Conservation (phyloP, 2,797 vertebrate species). For the Limnodromus scolopaceus region DNA sequence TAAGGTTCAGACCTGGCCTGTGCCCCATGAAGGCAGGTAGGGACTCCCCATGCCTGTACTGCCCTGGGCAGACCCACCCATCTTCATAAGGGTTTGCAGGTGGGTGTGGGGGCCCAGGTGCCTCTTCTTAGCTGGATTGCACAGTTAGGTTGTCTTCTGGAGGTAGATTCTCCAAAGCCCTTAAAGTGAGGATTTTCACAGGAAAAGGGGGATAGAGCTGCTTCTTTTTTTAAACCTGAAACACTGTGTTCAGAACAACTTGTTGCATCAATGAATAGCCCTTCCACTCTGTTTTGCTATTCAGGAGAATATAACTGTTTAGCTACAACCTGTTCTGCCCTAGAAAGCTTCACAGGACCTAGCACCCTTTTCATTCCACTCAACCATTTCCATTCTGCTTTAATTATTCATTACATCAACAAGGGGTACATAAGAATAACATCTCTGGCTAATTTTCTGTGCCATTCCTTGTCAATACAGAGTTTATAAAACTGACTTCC, state of each 20-base stretch:
- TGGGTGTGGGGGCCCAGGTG: not conserved
- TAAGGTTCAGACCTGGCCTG: no score
- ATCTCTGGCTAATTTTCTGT: not conserved
- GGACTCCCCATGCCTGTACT: not conserved
- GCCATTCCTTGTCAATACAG: not conserved
- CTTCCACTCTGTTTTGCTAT: not conserved
- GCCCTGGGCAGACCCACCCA: not conserved
- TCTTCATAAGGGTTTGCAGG: not conserved
- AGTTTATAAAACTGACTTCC: not conserved
- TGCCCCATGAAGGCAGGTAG: not conserved
- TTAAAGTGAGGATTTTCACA: not conserved
- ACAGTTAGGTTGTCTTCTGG: not conserved
- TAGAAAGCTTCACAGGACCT: not conserved
- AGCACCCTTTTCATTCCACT: not conserved
- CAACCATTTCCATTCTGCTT: not conserved
- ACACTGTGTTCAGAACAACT: not conserved
- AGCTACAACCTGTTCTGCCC: not conserved
- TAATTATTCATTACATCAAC: not conserved
- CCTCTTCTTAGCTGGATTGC: not conserved
- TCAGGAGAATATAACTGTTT: not conserved
- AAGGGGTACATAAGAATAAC: not conserved
- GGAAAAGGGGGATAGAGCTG: not conserved
- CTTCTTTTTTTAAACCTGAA: not conserved
- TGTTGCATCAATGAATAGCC: not conserved
- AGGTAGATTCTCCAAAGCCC: not conserved